phyloP scores from a whole-genome alignment of 2,797 vertebrate species.

The Odontamblyopus rebecca region DNA sequence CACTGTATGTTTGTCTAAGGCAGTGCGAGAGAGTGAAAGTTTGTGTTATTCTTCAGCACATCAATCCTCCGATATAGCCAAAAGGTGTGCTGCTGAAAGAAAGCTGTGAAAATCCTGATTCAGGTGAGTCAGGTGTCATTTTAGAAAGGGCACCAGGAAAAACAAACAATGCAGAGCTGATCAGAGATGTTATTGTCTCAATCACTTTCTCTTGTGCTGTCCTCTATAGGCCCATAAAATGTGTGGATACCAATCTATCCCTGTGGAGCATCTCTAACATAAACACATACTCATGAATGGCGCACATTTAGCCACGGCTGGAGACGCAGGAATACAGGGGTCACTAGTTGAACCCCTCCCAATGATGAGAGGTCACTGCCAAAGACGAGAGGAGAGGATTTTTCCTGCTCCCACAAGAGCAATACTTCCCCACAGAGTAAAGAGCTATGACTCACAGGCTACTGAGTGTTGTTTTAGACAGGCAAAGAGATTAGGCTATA shows the following conservation, averaged over 20 bases:
- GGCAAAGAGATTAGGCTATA: slow-evolving; percentile 63
- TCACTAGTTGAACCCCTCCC: slow-evolving; percentile 75
- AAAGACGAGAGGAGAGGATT: slow-evolving; percentile 77
- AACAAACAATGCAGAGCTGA: slow-evolving; percentile 34
- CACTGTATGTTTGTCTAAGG: slow-evolving; percentile 69
- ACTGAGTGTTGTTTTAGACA: slow-evolving; percentile 85
- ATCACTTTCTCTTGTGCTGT: slow-evolving; percentile 57
- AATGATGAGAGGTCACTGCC: slow-evolving; percentile 66
- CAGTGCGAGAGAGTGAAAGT: slow-evolving; percentile 66
- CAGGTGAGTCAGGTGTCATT: slow-evolving; percentile 35
- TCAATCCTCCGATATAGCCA: slow-evolving; percentile 47
- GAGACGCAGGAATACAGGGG: slow-evolving; percentile 74
- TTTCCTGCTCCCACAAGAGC: slow-evolving; percentile 72
- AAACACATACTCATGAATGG: slow-evolving; percentile 91
- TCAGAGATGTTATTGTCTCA: slow-evolving; percentile 56
- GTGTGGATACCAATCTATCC: slow-evolving; percentile 82
- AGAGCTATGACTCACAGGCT: slow-evolving; percentile 49
- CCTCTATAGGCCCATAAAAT: slow-evolving; percentile 82
- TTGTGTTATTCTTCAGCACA: slow-evolving; percentile 64
- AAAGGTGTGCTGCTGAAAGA: slow-evolving; percentile 32
- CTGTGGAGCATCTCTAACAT: slow-evolving; percentile 83
- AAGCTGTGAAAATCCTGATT: slow-evolving; percentile 30
- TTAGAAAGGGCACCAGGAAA: slow-evolving; percentile 26
- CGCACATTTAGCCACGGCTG: slow-evolving; percentile 82
- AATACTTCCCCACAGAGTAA: slow-evolving; percentile 44